Evolutionary conservation across 2,888 invertebrate genomes (phyloP), one percentile per base, ranked within the genome.

Genomic region (Perdita meconis): DNA sequence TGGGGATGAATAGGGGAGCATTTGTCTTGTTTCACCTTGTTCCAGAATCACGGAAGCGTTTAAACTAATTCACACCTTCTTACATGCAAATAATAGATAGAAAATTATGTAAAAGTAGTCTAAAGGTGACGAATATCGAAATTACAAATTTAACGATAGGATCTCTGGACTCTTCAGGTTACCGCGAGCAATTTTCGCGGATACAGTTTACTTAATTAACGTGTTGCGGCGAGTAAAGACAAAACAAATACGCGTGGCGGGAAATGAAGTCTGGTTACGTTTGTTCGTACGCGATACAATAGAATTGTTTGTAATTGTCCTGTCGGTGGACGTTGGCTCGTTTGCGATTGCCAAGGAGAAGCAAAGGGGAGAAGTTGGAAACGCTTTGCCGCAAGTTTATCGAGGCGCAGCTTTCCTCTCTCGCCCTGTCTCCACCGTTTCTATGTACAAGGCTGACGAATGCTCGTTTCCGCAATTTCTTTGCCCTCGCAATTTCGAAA

Each of bases 401-500:
- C 1, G 24, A 42, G 47, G 44, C 60, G 24, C 13, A 19, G 13
- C 16, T 60, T 60, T 36, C n/a, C n/a, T n/a, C n/a, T n/a, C n/a
- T n/a, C n/a, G n/a, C n/a, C n/a, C n/a, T n/a, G n/a, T n/a, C n/a
- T n/a, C n/a, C n/a, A n/a, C n/a, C n/a, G n/a, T n/a, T n/a, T 50
- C 34, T 59, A n/a, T 40, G 22, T 34, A 34, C 51, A 12, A 5
- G 36, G 26, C 42, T 47, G 12, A 44, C 12, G 59, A 24, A 30
- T 30, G 51, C 38, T 42, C 51, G 36, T 53, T 71, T 65, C 53
- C 40, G 38, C 38, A 65, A 81, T 40, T 72, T 81, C 19, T 38
- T 36, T 42, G 30, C 24, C 30, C 24, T 42, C 38, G 70, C 64
- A 74, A 76, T 81, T 82, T 81, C 60, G 26, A 44, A 73, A 78